Percentiles rank a stretch among this genome's conserved stretches.
These are phyloP conservation scores for Chesias legatella DNA, from an alignment of 2,888 invertebrate genomes.

Conservation along the genomic window DNA sequence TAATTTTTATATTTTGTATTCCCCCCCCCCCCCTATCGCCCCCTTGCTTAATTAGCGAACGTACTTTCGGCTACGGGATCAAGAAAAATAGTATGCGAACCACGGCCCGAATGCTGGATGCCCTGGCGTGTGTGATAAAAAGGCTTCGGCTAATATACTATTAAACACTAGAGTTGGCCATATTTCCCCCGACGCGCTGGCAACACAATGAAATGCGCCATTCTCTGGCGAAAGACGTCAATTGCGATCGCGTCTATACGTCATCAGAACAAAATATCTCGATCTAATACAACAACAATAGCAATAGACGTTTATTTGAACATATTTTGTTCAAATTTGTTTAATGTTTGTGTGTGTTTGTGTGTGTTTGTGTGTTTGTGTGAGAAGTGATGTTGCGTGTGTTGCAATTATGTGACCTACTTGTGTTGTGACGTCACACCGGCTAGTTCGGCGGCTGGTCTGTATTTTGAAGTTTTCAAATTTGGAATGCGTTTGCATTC, in stretches of 20 bases:
- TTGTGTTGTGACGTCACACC: constrained; percentile 49
- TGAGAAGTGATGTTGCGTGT: constrained; percentile 14
- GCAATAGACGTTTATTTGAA: constrained; percentile 7
- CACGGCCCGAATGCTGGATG: too few species aligned
- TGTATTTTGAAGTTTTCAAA: constrained; percentile 26
- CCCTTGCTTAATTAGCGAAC: too few species aligned
- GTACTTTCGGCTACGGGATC: too few species aligned
- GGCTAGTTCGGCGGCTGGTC: constrained; percentile 23
- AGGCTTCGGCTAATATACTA: too few species aligned
- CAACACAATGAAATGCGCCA: constrained; percentile 61
- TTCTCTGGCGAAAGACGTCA: constrained; percentile 48
- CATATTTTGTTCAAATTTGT: constrained; percentile 8
- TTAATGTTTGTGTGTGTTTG: neutral
- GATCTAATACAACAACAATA: constrained; percentile 21
- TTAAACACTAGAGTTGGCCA: neutral
- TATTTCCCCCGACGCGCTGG: constrained; percentile 24
- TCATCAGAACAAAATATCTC: constrained; percentile 42
- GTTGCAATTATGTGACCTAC: constrained; percentile 39
- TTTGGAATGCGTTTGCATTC: constrained; percentile 8
- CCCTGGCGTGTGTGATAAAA: too few species aligned
- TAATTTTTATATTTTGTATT: too few species aligned
- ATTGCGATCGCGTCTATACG: constrained; percentile 37
- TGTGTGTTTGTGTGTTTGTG: neutral
- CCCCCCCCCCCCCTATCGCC: too few species aligned
- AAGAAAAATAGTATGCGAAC: too few species aligned